Evolutionary conservation across 2,797 vertebrate genomes (phyloP).

Genomic region (Microctenopoma lineatum): DNA sequence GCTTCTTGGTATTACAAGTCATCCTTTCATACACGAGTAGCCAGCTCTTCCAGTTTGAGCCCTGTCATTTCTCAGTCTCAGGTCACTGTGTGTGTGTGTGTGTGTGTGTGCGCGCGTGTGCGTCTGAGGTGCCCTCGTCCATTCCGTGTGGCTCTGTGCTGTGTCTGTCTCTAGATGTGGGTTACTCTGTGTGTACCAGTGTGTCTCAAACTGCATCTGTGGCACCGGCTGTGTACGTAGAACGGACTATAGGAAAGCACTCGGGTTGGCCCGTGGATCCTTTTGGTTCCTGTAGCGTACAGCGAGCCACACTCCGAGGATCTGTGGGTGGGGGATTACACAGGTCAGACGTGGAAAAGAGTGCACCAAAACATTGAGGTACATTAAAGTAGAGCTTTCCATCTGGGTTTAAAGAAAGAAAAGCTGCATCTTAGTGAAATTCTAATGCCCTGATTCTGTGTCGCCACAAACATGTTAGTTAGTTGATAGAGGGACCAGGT

Average conservation of each 20-base stretch:
- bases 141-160: conserved; percentile 37
- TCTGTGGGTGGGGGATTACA: conserved; percentile 73
- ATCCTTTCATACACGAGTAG: conserved; percentile 82
- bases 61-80: conserved; percentile 41
- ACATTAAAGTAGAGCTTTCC: not conserved
- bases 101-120: conserved; percentile 14
- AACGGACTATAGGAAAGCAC: conserved; percentile 91
- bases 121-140: conserved; percentile 50
- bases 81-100: conserved; percentile 24
- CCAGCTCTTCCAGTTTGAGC: conserved; percentile 43
- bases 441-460: too few species aligned
- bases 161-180: conserved; percentile 66
- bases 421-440: not conserved
- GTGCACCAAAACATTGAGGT: not conserved
- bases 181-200: conserved; percentile 67
- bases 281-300: conserved; percentile 96
- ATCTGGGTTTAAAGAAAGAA: not conserved
- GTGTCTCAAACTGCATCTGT: conserved; percentile 59
- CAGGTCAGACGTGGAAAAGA: not conserved
- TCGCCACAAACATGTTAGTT: too few species aligned
- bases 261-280: conserved; percentile 93
- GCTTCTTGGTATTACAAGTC: conserved; percentile 41
- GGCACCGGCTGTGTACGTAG: conserved; percentile 57
- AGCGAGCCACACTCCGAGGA: conserved; percentile 93
- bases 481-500: too few species aligned